Base-by-base conservation (phyloP, 2,888 invertebrate species). In the Drosophila fungiperda region DNA sequence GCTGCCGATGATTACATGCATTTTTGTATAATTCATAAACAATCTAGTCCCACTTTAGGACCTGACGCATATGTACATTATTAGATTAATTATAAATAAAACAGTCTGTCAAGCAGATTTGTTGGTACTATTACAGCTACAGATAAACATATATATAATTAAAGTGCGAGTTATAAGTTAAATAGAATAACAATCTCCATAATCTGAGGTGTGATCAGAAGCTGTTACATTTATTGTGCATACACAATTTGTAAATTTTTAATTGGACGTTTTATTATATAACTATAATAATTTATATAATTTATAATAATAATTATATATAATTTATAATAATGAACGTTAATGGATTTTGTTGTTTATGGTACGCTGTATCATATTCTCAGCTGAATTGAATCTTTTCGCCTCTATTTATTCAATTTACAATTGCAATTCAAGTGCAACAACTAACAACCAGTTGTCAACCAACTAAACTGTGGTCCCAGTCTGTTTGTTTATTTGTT, bases 401-500 rank as follows among this genome's bases (percentile, higher is more conserved):
- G 57, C 48, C 38, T 62, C 53, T 35, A 52, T 50, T 50, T 50
- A 15, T 71, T 65, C 52, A 52, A 57, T 65, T 67, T 33, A 38
- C 53, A 61, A 59, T 65, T 68, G 66, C 52, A 68, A 68, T 78
- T 69, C 82, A 80, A 80, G 80, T 74, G 74, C 78, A 80, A 67
- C 58, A 42, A 26, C 49, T 54, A 29, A 35, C 68, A 68, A 58
- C 66, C 55, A 49, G 67, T 65, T 68, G 59, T 35, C 68, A 69
- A 68, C 52, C 36, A 48, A 33, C 26, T 29, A 29, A 54, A 53
- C 62, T 62, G 65, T 62, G 50, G 49, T 78, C 66, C 53, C 29
- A 58, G 38, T 26, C 35, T 4, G 15, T 40, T 26, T 4, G 6
- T 7, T n/a, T 48, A 29, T 53, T n/a, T 35, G n/a, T 23, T n/a